A percentile compares a stretch with the other conserved stretches of the same genome.
Conservation (phyloP, 1,140 invertebrate genomes). For the Diorhabda elongata region DNA sequence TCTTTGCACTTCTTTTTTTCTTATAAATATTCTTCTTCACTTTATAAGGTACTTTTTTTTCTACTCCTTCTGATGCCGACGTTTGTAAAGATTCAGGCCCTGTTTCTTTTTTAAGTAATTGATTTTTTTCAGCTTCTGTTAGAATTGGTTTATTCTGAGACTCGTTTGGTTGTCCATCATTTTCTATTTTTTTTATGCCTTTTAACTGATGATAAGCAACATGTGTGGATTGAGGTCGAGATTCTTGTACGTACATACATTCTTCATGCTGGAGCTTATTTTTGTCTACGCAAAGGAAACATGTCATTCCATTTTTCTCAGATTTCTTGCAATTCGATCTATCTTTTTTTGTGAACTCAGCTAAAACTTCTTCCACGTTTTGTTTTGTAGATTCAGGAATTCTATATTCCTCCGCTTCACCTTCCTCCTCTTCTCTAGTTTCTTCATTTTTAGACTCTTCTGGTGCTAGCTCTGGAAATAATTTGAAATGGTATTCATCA, state of each 20-base stretch:
- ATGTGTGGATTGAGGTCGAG: constrained; percentile 54
- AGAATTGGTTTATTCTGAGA: constrained; percentile 17
- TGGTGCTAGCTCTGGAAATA: constrained; percentile 47
- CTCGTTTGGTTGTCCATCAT: constrained; percentile 16
- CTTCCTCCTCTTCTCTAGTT: constrained; percentile 43
- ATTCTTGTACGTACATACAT: constrained; percentile 68
- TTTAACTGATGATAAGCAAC: constrained; percentile 41
- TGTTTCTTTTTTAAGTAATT: constrained; percentile 32
- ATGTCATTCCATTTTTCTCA: constrained; percentile 68
- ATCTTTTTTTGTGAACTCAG: constrained; percentile 65
- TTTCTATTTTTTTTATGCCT: constrained; percentile 24
- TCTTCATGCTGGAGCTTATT: constrained; percentile 66
- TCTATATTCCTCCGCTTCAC: constrained; percentile 46
- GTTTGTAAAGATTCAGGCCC: constrained; percentile 23
- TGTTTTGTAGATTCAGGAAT: constrained; percentile 53
- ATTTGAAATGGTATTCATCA: constrained; percentile 46
- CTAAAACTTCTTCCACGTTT: constrained; percentile 64
- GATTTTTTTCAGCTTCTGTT: constrained; percentile 28
- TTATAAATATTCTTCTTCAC: constrained; percentile 5
- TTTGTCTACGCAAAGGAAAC: constrained; percentile 64
- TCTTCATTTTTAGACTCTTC: constrained; percentile 36
- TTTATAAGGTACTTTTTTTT: constrained; percentile 6
- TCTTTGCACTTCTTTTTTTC: constrained; percentile 18
- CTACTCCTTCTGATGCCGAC: constrained; percentile 18
- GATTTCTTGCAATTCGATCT: constrained; percentile 65